Percentiles rank a stretch among this genome's conserved stretches.
These are phyloP conservation scores for Ceratina calcarata DNA, from an alignment of 1,140 invertebrate genomes.

Conservation along the genomic window DNA sequence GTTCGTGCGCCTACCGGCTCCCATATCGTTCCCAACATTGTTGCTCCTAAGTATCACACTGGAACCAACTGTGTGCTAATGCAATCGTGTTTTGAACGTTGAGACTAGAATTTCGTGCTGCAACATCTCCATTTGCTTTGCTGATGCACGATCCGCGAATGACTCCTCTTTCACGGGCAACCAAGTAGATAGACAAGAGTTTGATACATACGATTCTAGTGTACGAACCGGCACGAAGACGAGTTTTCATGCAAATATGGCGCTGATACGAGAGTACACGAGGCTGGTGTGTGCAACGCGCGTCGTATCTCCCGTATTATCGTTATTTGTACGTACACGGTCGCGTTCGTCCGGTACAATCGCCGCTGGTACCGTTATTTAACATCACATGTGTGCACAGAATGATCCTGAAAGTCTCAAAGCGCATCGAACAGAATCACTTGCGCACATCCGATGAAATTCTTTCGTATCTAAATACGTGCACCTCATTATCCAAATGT, in stretches of 20 bases:
- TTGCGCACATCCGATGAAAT: background rate
- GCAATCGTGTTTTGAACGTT: background rate
- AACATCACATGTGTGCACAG: constrained; percentile 33
- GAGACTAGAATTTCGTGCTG: background rate
- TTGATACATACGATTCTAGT: background rate
- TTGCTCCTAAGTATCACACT: too few species aligned
- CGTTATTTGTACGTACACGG: constrained; percentile 49
- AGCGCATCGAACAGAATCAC: constrained; percentile 34
- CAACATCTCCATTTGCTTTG: background rate
- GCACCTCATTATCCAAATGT: too few species aligned
- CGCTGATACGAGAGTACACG: constrained; percentile 15
- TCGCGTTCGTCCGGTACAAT: constrained; percentile 28
- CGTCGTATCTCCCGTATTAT: constrained; percentile 30
- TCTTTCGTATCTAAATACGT: too few species aligned
- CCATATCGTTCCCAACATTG: too few species aligned
- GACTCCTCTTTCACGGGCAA: background rate
- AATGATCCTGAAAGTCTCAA: constrained; percentile 32
- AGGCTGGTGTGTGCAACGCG: background rate
- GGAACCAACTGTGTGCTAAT: too few species aligned
- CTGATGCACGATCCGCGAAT: background rate
- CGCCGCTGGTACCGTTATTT: constrained; percentile 41
- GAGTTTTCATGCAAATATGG: constrained; percentile 11
- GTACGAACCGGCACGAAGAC: background rate
- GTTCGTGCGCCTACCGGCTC: background rate
- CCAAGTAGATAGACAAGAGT: too few species aligned